Evolutionary conservation across 2,888 invertebrate genomes (phyloP), one percentile per base, ranked within the genome.

Genomic region (Caenorhabditis zanzibari): DNA sequence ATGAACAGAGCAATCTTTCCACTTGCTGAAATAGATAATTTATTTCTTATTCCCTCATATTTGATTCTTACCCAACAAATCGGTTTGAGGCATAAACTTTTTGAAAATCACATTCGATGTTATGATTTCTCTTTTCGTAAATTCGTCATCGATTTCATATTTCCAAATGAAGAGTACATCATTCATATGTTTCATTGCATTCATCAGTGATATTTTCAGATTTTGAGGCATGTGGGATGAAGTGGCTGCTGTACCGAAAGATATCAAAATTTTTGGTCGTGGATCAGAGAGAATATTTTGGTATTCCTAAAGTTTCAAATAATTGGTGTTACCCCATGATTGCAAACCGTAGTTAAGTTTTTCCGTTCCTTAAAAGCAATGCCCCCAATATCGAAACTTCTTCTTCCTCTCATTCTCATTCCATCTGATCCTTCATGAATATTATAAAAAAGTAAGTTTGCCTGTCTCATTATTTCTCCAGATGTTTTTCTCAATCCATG

Each of bases 91-190:
- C 49, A 81, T 52, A 32, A 79, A 84, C 44, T 59, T 76, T 28
- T 73, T 66, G 71, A 84, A 84, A 9, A 81, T 38, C 22, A 84
- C 66, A 61, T 84, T 84, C 0, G 74, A 41, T 0, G 63, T 26
- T 24, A 28, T 35, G 10, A 16, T 24, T 24, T 63, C 81, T 22
- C 61, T 9, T 24, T 56, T 54, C 3, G 64, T 59, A 44, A 85
- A 81, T 0, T 74, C 79, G 54, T 85, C 86, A 9, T 66, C 63
- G 19, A 32, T 14, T 66, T 88, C 88, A 64, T 88, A 88, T 44
- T 88, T 88, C 88, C 88, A 88, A 22, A 88, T 82, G 61, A 88
- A 88, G 9, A 86, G 56, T 9, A 85, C 82, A 54, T 88, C 72
- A 0, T 76, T 77, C 71, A 88, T 75, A 14, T 66, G 81, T 61